Conservation (phyloP, 2,888 invertebrate genomes). For the Microchrysa polita region DNA sequence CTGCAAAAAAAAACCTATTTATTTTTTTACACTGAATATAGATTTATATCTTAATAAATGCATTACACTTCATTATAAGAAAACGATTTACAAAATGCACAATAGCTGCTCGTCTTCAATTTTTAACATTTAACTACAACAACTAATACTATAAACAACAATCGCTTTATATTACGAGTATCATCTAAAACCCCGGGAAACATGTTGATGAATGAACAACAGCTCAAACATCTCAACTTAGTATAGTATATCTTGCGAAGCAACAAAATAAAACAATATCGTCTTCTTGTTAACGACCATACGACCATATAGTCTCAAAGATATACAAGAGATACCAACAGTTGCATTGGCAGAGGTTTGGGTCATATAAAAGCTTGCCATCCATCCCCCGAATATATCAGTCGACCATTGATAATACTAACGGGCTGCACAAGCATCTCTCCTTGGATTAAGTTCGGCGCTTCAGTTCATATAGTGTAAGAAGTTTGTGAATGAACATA, state of each 20-base stretch:
- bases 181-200: not conserved
- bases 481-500: too few relatives aligned
- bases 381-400: conserved; percentile 58
- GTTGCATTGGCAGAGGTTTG: conserved; percentile 10
- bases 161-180: too few relatives aligned
- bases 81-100: too few relatives aligned
- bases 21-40: too few relatives aligned
- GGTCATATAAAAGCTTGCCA: conserved; percentile 61
- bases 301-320: not conserved
- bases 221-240: not conserved
- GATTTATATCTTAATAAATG: too few relatives aligned
- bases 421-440: conserved; percentile 33
- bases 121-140: too few relatives aligned
- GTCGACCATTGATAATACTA: conserved; percentile 58
- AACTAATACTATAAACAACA: too few relatives aligned
- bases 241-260: not conserved
- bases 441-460: not conserved
- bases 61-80: too few relatives aligned
- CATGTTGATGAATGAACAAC: not conserved
- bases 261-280: not conserved
- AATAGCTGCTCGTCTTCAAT: too few relatives aligned
- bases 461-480: not conserved
- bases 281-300: not conserved
- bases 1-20: too few relatives aligned
- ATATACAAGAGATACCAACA: conserved; percentile 11